phyloP scores from a whole-genome alignment of 2,888 invertebrate species.

The Neocrepidodera transversa region DNA sequence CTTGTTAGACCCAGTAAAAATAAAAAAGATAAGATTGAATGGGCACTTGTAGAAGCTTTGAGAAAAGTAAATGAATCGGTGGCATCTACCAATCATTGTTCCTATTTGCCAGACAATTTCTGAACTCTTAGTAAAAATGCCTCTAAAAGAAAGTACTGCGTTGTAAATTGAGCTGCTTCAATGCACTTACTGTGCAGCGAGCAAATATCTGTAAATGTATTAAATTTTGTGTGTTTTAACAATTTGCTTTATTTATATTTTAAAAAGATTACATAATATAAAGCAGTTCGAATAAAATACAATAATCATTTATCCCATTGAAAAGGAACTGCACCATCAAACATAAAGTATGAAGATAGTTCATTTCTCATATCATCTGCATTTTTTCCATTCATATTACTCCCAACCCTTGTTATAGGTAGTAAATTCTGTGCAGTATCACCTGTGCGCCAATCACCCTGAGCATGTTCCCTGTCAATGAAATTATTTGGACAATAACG shows the following conservation, averaged over 20 bases:
- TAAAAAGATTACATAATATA: too few relatives aligned
- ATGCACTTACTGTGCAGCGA: too few relatives aligned
- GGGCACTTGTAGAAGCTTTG: conserved; percentile 18
- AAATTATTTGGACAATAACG: conserved; percentile 5
- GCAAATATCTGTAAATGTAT: too few relatives aligned
- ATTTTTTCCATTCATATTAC: conserved; percentile 13
- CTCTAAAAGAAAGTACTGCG: not conserved
- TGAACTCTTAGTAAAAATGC: conserved; percentile 13
- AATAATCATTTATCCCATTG: conserved; percentile 20
- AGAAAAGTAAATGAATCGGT: conserved; percentile 15
- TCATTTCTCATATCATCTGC: conserved; percentile 11
- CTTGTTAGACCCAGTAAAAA: too few relatives aligned
- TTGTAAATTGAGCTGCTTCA: conserved; percentile 24
- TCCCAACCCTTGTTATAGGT: conserved; percentile 1
- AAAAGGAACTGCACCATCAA: conserved; percentile 12
- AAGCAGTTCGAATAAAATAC: too few relatives aligned
- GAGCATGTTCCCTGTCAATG: conserved; percentile 14
- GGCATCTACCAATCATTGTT: conserved; percentile 5
- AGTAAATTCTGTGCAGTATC: not conserved
- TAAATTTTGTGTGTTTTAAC: not conserved
- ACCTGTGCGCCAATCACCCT: conserved; percentile 11
- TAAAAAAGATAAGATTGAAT: conserved; percentile 4
- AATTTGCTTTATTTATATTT: too few relatives aligned
- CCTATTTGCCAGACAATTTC: conserved; percentile 21
- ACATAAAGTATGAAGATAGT: conserved; percentile 8